Evolutionary conservation across 2,797 vertebrate genomes (phyloP), one percentile per base, ranked within the genome.

Genomic region (Meda fulgida): DNA sequence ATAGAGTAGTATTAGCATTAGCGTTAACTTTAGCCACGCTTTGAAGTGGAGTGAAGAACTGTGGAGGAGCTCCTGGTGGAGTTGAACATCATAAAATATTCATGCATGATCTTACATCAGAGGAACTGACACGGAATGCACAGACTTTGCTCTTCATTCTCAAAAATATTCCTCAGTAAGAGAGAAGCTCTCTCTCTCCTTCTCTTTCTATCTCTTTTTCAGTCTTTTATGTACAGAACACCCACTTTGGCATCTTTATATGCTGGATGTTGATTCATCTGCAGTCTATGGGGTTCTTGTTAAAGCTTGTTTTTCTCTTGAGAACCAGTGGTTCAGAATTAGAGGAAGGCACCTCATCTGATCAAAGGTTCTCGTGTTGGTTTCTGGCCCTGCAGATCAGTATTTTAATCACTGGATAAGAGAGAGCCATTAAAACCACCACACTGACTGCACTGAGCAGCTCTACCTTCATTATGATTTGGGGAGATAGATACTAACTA

Each of bases 31-130:
- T 82, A 83, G 85, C 67, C 46, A 16, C 4, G 14, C 81, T 83
- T 83, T 83, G 81, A 83, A 65, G 81, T 83, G 14, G 81, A 65
- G 31, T 63, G 80, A 66, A 83, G 85, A 83, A 73, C 58, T 72
- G 67, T 71, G 76, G 75, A 51, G 80, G 43, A 79, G 76, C 40
- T 19, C 66, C 66, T 86, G 55, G 38, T 66, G 75, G 67, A 67
- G 81, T 69, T 70, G 73, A 83, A n/a, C 36, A 78, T 19, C 76
- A 83, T 84, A 46, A 76, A 82, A 81, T 79, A 78, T 72, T 86
- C 80, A 51, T 71, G 81, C 29, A 60, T 34, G 34, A 78, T 63
- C 76, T 73, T 78, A 83, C 72, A 83, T 88, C 75, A 38, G 55
- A 83, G 48, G 43, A 82, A 66, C 34, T 51, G 71, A 75, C 70